These are phyloP conservation scores for Indicator maculatus DNA, from an alignment of 2,113 vertebrate genomes.

Conservation along the genomic window DNA sequence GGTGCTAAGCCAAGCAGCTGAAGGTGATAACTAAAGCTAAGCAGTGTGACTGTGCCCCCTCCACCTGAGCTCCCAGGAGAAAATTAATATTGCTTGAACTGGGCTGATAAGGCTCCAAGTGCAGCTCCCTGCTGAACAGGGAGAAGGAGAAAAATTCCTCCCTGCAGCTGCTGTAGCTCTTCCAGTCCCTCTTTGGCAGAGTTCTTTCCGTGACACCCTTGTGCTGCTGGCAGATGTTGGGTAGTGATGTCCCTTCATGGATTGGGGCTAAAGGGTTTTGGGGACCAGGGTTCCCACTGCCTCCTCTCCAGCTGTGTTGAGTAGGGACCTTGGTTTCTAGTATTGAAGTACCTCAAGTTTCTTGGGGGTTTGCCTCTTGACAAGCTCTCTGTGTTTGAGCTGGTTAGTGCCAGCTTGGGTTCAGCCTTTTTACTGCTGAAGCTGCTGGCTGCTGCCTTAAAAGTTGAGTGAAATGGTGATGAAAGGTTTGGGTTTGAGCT, in stretches of 20 bases:
- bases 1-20: not conserved
- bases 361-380: not conserved
- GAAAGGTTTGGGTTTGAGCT: not conserved
- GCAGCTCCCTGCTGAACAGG: not conserved
- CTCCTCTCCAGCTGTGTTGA: not conserved
- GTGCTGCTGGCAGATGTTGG: not conserved
- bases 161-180: not conserved
- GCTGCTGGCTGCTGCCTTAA: not conserved
- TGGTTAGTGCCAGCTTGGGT: not conserved
- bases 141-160: not conserved
- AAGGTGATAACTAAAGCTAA: not conserved
- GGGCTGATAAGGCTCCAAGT: not conserved
- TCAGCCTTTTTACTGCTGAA: not conserved
- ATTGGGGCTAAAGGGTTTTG: not conserved
- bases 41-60: not conserved
- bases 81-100: conserved; percentile 12
- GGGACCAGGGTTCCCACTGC: not conserved
- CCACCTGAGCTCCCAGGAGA: not conserved
- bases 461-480: not conserved
- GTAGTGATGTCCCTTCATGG: too few relatives aligned
- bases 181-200: not conserved
- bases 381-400: not conserved
- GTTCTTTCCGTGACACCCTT: too few relatives aligned
- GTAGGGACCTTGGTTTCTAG: not conserved
- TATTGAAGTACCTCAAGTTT: not conserved